A percentile compares a stretch with the other conserved stretches of the same genome.
Evolutionary conservation across 2,797 vertebrate species (phyloP).

Genomic region (Pangasius mekongensis): DNA sequence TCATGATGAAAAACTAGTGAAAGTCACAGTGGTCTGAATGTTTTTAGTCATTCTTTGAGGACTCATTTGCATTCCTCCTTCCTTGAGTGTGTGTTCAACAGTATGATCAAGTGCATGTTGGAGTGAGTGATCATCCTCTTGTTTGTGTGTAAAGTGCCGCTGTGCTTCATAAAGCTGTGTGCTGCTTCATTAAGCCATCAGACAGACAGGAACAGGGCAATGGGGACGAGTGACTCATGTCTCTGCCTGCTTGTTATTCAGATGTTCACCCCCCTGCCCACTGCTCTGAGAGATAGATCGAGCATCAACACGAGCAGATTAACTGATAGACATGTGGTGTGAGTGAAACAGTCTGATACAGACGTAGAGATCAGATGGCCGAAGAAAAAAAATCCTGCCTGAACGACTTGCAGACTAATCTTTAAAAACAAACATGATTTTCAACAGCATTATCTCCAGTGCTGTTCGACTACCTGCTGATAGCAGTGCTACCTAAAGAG

Average conservation of each 20-base stretch:
- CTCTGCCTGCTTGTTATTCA: slow-evolving; percentile 21
- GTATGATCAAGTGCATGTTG: slow-evolving; percentile 13
- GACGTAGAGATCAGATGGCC: background rate
- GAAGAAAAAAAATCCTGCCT: background rate
- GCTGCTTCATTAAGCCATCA: slow-evolving; percentile 45
- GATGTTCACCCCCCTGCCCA: background rate
- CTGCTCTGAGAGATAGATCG: background rate
- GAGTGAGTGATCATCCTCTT: slow-evolving; percentile 4
- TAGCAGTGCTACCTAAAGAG: background rate
- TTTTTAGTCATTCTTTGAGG: background rate
- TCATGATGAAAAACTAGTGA: background rate
- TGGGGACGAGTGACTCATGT: slow-evolving; percentile 7
- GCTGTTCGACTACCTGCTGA: background rate
- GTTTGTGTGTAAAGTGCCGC: slow-evolving; percentile 17
- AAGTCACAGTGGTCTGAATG: slow-evolving; percentile 4
- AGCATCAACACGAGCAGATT: background rate
- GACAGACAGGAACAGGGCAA: background rate
- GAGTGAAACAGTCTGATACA: background rate
- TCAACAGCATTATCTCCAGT: background rate
- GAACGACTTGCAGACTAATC: background rate
- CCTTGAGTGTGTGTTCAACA: background rate
- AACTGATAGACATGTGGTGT: slow-evolving; percentile 3
- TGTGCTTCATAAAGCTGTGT: slow-evolving; percentile 26
- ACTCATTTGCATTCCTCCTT: slow-evolving; percentile 8
- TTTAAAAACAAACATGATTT: background rate